Percentiles rank a stretch among this genome's conserved stretches.
Conservation (phyloP, 2,797 vertebrate species). For the Erithacus rubecula region DNA sequence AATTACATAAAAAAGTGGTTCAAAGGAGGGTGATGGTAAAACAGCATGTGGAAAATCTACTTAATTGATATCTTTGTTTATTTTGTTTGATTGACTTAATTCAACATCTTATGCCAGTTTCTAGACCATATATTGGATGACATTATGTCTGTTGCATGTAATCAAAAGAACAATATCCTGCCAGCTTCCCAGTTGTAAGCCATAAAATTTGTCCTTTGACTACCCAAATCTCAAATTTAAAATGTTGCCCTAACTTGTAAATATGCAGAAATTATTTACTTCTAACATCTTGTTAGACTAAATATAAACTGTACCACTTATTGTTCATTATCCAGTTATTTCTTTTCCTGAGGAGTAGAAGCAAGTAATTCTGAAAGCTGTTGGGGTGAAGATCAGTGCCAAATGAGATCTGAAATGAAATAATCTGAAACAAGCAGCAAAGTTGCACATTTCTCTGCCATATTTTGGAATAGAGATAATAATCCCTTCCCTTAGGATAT, state of each 20-base stretch:
- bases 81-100: background rate
- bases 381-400: background rate
- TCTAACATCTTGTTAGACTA: background rate
- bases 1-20: background rate
- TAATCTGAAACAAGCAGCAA: background rate
- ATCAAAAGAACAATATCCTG: background rate
- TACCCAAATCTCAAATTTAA: background rate
- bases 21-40: background rate
- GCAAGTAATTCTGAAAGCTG: background rate
- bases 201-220: background rate
- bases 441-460: background rate
- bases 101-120: background rate
- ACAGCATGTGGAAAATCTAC: background rate
- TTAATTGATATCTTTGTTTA: background rate
- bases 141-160: background rate
- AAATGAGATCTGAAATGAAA: slow-evolving; percentile 34
- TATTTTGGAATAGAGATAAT: background rate
- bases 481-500: slow-evolving; percentile 4
- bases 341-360: background rate
- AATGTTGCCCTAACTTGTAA: slow-evolving; percentile 17
- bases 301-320: background rate
- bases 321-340: background rate
- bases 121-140: background rate
- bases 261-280: background rate
- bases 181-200: background rate